A percentile compares a stretch with the other conserved stretches of the same genome.
Evolutionary conservation across 2,888 invertebrate species (phyloP).

Genomic region (Drosophila longiperda): DNA sequence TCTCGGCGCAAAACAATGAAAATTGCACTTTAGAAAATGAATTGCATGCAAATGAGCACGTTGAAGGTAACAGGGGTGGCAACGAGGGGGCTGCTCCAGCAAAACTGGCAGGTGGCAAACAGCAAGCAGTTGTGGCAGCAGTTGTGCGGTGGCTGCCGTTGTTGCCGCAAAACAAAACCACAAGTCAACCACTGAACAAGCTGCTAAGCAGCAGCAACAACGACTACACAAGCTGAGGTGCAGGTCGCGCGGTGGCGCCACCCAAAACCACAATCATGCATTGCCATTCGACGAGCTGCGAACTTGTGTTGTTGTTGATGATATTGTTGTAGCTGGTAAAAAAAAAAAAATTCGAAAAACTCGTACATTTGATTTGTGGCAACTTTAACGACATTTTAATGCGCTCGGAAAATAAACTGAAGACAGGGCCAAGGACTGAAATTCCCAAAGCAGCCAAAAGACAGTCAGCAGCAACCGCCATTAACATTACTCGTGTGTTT

Average conservation of each 20-base stretch:
- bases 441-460: conserved; percentile 10
- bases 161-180: conserved; percentile 63
- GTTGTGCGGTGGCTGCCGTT: conserved; percentile 12
- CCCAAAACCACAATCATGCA: conserved; percentile 54
- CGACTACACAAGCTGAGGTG: conserved; percentile 14
- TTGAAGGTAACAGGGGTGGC: conserved; percentile 2
- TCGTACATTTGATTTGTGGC: conserved; percentile 77
- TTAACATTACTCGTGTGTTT: conserved; percentile 48
- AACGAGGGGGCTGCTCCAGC: conserved; percentile 10
- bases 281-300: conserved; percentile 48
- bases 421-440: conserved; percentile 25
- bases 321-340: conserved; percentile 44
- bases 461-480: conserved; percentile 8
- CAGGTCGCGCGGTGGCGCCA: conserved; percentile 31
- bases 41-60: conserved; percentile 81
- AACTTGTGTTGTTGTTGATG: conserved; percentile 12
- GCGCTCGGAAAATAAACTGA: conserved; percentile 64
- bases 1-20: conserved; percentile 70
- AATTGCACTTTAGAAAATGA: conserved; percentile 83
- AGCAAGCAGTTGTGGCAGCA: conserved; percentile 34
- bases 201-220: conserved; percentile 45
- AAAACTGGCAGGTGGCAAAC: conserved; percentile 25
- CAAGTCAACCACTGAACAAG: conserved; percentile 73
- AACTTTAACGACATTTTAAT: conserved; percentile 82
- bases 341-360: conserved; percentile 71